Conservation (phyloP, 2,113 vertebrate genomes). For the Ramphastos sulfuratus region DNA sequence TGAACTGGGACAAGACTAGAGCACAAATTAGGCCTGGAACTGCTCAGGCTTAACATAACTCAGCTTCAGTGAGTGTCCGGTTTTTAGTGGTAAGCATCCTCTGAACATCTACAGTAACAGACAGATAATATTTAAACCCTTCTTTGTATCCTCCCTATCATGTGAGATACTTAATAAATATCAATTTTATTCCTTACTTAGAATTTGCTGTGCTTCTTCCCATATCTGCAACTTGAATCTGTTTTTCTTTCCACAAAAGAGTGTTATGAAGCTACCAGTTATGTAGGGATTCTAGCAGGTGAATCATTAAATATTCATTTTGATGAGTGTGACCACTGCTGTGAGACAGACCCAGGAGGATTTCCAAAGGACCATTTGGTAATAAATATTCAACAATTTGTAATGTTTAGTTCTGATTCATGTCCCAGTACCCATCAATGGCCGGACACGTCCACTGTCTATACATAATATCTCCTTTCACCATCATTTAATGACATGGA, state of each 20-base stretch:
- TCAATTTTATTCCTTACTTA: background rate
- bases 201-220: background rate
- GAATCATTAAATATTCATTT: constrained; percentile 45
- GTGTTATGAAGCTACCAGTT: background rate
- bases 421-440: background rate
- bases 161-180: background rate
- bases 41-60: background rate
- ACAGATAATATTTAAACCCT: background rate
- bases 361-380: constrained; percentile 45
- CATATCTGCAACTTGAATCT: background rate
- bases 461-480: constrained; percentile 16
- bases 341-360: background rate
- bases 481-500: constrained; percentile 35
- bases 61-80: rapidly evolving
- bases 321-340: background rate
- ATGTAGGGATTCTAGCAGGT: background rate
- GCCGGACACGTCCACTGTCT: background rate
- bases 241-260: background rate
- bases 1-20: background rate
- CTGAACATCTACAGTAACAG: background rate
- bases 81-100: background rate
- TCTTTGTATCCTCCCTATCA: background rate
- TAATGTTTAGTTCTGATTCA: constrained; percentile 36
- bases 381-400: constrained; percentile 65
- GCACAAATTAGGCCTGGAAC: background rate